Evolutionary conservation across 2,888 invertebrate species (phyloP).

Genomic region (Malachius bipustulatus): DNA sequence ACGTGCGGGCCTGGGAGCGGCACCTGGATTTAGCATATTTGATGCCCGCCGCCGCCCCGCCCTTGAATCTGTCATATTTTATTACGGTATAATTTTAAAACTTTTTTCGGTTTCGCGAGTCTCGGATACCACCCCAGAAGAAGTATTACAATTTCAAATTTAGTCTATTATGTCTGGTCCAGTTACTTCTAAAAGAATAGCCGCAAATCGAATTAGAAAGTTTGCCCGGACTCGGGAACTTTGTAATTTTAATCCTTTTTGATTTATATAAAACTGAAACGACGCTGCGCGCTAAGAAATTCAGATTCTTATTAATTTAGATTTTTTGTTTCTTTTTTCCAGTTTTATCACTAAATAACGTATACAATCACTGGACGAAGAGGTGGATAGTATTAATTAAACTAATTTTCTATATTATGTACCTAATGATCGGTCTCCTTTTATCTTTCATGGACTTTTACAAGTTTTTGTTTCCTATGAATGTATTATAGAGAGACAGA

Average conservation of each 20-base stretch:
- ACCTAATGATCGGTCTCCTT: too few relatives aligned
- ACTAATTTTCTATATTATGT: too few relatives aligned
- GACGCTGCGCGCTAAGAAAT: too few relatives aligned
- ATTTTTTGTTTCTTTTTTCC: too few relatives aligned
- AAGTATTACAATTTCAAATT: conserved; percentile 23
- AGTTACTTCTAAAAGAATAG: conserved; percentile 1
- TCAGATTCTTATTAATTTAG: too few relatives aligned
- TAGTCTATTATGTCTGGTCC: conserved; percentile 10
- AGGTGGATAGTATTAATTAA: too few relatives aligned
- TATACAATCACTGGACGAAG: too few relatives aligned
- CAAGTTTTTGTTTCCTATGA: too few relatives aligned
- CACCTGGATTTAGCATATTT: conserved; percentile 27
- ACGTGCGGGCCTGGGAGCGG: conserved; percentile 21
- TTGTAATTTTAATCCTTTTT: not conserved
- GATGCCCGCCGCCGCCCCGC: conserved; percentile 22
- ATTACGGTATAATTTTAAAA: conserved; percentile 26
- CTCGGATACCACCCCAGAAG: conserved; percentile 10
- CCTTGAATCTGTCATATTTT: conserved; percentile 24
- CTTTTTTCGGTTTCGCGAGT: conserved; percentile 18
- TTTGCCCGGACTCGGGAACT: conserved; percentile 1
- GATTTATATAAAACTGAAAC: too few relatives aligned
- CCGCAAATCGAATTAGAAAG: not conserved
- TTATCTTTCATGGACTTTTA: too few relatives aligned
- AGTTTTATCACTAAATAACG: too few relatives aligned
- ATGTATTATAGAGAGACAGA: too few relatives aligned